Base-by-base conservation (phyloP, 2,113 vertebrate species). In the Spea multiplicata region DNA sequence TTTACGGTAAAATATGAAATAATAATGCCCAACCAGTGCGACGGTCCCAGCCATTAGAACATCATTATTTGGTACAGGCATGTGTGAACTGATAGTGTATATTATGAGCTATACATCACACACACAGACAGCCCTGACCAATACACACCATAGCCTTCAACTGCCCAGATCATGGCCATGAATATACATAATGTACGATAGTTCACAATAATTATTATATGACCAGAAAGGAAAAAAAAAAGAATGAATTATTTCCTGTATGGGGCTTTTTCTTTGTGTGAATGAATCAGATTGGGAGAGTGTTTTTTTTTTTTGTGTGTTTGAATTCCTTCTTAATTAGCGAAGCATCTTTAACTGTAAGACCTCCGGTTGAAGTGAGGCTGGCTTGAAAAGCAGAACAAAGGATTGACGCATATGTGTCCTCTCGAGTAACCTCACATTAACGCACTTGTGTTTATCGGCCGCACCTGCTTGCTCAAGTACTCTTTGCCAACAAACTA, bases 341-440 rank as follows among this genome's bases (percentile, higher is more conserved):
- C 81, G 69, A 66, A 80, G 78, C 76, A 74, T 72, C 65, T 82
- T 71, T 73, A 65, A 45, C n/a, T 75, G 47, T 65, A 68, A 74
- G 46, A 30, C 82, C 80, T 79, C 77, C 47, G 17, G 74, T 50
- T 79, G 1, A 81, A 84, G 76, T 73, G 72, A 80, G 70, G 59
- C 81, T 57, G 76, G 80, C 68, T 75, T 61, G 64, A 3, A 65
- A 1, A 0, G n/a, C 62, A 61, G 83, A 86, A 89, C 88, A 89
- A 86, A 87, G 81, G 66, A 66, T 76, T 13, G 73, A 84, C 82
- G 84, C 84, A 76, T 73, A 77, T 16, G 75, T 14, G 74, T 59
- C 73, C 71, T 17, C 81, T 3, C 81, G 66, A 76, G 77, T 82
- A 78, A 71, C 75, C 2, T 74, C 8, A 71, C 74, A 8, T 75